phyloP scores from a whole-genome alignment of 64 coral and sea anemone species.

The Pachyseris speciosa region DNA sequence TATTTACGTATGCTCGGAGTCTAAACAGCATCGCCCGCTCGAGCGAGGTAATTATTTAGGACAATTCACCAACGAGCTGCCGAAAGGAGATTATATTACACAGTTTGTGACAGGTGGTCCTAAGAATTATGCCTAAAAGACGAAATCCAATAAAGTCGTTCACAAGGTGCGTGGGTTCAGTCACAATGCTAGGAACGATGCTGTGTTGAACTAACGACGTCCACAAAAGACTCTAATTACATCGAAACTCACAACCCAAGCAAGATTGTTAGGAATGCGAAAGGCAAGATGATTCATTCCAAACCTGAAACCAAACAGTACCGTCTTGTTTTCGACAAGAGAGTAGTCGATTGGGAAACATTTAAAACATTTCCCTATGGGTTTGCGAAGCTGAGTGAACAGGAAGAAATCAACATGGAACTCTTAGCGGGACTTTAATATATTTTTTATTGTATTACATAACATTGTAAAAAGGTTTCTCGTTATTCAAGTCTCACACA shows the following conservation, averaged over 20 bases:
- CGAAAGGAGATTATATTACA: constrained; percentile 20
- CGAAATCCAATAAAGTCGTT: neutral
- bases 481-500: too few relatives aligned
- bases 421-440: too few relatives aligned
- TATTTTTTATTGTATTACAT: too few relatives aligned
- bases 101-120: constrained; percentile 32
- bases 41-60: neutral
- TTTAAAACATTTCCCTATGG: constrained; percentile 14
- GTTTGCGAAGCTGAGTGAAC: too few relatives aligned
- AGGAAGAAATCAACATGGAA: too few relatives aligned
- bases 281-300: neutral
- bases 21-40: neutral
- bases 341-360: neutral
- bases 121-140: constrained; percentile 57
- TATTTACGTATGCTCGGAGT: neutral
- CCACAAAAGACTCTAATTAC: neutral
- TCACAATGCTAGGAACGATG: neutral
- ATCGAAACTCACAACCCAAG: neutral
- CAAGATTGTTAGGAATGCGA: constrained; percentile 21
- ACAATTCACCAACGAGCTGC: constrained; percentile 32
- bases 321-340: constrained; percentile 13
- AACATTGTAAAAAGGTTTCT: too few relatives aligned
- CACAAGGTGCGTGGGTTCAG: constrained; percentile 66
- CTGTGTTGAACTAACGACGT: neutral
- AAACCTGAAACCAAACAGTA: too few relatives aligned